Evolutionary conservation across 2,888 invertebrate species (phyloP).

Genomic region (Oegoconia quadripuncta): DNA sequence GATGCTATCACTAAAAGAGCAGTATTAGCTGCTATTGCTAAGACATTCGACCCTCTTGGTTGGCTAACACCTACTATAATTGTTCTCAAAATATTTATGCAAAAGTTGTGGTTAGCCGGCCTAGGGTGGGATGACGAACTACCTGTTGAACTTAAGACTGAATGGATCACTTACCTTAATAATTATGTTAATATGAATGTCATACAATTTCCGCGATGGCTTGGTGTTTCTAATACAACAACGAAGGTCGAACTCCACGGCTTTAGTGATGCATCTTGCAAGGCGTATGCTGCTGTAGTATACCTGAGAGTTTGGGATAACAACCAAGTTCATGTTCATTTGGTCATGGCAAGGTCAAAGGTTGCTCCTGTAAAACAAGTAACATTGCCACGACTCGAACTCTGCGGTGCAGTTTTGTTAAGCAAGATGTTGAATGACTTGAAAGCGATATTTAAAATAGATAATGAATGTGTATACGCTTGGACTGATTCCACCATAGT

Average conservation of each 20-base stretch:
- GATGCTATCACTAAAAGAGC: too few species aligned
- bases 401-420: slow-evolving; percentile 20
- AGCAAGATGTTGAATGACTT: slow-evolving; percentile 16
- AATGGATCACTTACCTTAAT: too few species aligned
- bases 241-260: slow-evolving; percentile 14
- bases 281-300: slow-evolving; percentile 18
- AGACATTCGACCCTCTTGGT: too few species aligned
- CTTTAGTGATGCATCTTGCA: slow-evolving; percentile 19
- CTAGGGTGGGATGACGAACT: too few species aligned
- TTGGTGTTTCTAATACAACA: not conserved
- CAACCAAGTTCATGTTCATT: slow-evolving; percentile 8
- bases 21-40: too few species aligned
- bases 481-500: slow-evolving; percentile 31
- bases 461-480: slow-evolving; percentile 16
- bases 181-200: too few species aligned
- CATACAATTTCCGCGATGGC: slow-evolving; percentile 9
- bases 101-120: too few species aligned
- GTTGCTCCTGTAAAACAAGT: slow-evolving; percentile 17
- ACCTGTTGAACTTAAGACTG: too few species aligned
- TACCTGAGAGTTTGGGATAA: slow-evolving; percentile 9
- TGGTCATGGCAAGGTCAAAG: slow-evolving; percentile 13
- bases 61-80: too few species aligned
- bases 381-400: slow-evolving; percentile 17
- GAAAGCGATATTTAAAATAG: slow-evolving; percentile 12
- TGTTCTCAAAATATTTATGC: too few species aligned